Percentiles rank a stretch among this genome's conserved stretches.
Conservation (phyloP, 2,888 invertebrate genomes). For the Drosophila austrosaltans region DNA sequence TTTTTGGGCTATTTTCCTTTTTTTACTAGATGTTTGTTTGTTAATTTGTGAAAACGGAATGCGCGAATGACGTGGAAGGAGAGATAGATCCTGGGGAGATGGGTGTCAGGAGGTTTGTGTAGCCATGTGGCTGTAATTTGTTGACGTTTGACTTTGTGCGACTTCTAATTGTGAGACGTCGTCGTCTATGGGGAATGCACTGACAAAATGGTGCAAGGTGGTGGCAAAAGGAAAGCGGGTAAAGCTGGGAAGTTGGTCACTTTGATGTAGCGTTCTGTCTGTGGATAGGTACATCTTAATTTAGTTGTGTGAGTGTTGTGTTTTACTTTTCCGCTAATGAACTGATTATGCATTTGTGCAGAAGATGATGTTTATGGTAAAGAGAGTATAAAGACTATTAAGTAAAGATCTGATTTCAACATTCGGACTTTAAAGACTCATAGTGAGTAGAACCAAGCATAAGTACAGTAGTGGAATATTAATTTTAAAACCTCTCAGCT, state of each 20-base stretch:
- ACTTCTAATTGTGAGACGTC: conserved; percentile 72
- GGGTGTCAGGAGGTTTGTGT: conserved; percentile 40
- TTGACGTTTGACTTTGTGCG: conserved; percentile 79
- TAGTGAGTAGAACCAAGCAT: conserved; percentile 57
- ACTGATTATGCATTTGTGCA: conserved; percentile 63
- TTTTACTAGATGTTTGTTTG: conserved; percentile 72
- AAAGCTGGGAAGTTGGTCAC: conserved; percentile 69
- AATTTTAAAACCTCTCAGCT: conserved; percentile 62
- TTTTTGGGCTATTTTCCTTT: conserved; percentile 41
- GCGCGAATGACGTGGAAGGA: conserved; percentile 7
- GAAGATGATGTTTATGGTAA: neutral
- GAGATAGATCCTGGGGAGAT: neutral
- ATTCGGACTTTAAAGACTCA: neutral
- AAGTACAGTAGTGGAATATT: conserved; percentile 79
- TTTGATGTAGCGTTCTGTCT: conserved; percentile 80
- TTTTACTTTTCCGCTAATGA: conserved; percentile 62
- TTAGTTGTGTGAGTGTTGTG: conserved; percentile 53
- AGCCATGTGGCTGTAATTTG: conserved; percentile 78
- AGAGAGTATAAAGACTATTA: conserved; percentile 37
- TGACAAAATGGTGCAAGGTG: conserved; percentile 1
- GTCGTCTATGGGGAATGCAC: conserved; percentile 40
- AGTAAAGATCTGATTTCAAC: conserved; percentile 60
- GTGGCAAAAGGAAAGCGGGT: neutral
- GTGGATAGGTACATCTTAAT: conserved; percentile 81
- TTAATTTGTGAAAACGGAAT: conserved; percentile 67